These are phyloP conservation scores for Pteria penguin DNA, from an alignment of 2,888 invertebrate species.

Conservation along the genomic window DNA sequence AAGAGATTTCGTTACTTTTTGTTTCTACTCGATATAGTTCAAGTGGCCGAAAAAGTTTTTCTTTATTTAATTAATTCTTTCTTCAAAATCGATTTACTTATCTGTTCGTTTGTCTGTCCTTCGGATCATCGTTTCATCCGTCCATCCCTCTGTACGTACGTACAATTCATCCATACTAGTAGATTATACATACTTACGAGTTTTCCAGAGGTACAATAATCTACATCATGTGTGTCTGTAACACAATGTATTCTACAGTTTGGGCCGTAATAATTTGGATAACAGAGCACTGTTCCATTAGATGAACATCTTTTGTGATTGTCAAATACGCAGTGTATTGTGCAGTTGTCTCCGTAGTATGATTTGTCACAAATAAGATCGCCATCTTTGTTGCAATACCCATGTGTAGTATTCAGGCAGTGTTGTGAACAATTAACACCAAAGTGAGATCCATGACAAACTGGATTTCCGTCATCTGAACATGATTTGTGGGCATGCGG, in stretches of 20 bases:
- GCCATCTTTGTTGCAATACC: not conserved
- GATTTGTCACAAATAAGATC: not conserved
- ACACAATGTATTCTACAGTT: slow-evolving; percentile 11
- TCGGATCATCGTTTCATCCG: too few relatives aligned
- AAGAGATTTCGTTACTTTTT: too few relatives aligned
- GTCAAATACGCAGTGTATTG: not conserved
- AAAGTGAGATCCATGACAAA: not conserved
- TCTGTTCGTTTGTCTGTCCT: too few relatives aligned
- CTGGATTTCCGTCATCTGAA: not conserved
- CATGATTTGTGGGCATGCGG: not conserved
- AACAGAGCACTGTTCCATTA: not conserved
- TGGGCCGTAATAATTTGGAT: slow-evolving; percentile 9
- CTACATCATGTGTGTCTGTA: not conserved
- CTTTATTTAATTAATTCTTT: too few relatives aligned
- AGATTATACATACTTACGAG: too few relatives aligned
- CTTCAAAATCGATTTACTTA: too few relatives aligned
- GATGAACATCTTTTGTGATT: not conserved
- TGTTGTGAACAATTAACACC: not conserved
- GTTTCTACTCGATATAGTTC: too few relatives aligned
- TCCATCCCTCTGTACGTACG: too few relatives aligned
- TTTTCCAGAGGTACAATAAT: too few relatives aligned
- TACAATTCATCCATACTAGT: too few relatives aligned
- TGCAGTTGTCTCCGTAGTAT: not conserved
- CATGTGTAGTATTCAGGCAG: not conserved
- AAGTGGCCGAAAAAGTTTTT: too few relatives aligned